These are phyloP conservation scores for Nannobrachium achirus DNA, from an alignment of 2,113 vertebrate species.

Conservation along the genomic window DNA sequence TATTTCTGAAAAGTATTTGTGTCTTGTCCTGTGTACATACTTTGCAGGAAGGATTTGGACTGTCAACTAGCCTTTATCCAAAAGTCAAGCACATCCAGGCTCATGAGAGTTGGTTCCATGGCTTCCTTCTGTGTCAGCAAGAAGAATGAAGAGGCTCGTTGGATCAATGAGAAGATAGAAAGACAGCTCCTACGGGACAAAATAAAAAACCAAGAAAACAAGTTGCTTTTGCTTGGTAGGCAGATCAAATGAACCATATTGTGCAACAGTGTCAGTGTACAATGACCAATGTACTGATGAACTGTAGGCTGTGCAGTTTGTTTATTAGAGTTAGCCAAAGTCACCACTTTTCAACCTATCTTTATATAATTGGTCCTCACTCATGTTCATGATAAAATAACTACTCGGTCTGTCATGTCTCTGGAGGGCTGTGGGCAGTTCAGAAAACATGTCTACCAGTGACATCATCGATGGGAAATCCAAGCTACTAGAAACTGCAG, in stretches of 20 bases:
- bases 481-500: no score
- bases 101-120: conserved; percentile 87
- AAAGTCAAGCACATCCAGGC: conserved; percentile 55
- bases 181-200: conserved; percentile 92
- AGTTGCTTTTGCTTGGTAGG: conserved; percentile 89
- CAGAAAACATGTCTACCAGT: not conserved
- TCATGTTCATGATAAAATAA: no score
- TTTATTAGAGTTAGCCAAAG: no score
- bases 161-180: conserved; percentile 95
- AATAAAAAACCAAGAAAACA: conserved; percentile 86
- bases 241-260: not conserved
- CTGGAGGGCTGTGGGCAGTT: not conserved
- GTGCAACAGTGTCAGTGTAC: not conserved
- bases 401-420: no score
- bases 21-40: not conserved
- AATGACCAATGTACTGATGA: not conserved
- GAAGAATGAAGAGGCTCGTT: conserved; percentile 92
- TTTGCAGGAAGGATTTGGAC: not conserved
- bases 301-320: not conserved
- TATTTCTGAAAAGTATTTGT: not conserved
- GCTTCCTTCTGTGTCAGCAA: conserved; percentile 93
- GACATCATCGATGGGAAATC: no score
- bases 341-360: no score
- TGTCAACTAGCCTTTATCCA: conserved; percentile 5
- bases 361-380: no score